Percentiles rank a stretch among this genome's conserved stretches.
Evolutionary conservation across 2,888 invertebrate species (phyloP).

Genomic region (Oasisia sp.): DNA sequence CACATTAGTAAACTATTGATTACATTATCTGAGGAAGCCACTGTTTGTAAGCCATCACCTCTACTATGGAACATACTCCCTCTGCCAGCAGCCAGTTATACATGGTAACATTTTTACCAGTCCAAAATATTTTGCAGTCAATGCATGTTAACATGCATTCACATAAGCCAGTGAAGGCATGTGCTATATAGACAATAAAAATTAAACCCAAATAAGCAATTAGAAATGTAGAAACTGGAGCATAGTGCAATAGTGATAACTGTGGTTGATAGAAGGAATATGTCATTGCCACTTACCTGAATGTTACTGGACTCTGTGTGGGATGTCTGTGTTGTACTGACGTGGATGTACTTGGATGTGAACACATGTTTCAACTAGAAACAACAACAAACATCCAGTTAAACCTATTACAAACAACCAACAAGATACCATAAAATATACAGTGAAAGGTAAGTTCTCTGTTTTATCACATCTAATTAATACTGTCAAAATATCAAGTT

Average conservation of each 20-base stretch:
- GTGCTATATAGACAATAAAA: too few species aligned
- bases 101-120: background rate
- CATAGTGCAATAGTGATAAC: background rate
- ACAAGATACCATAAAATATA: background rate
- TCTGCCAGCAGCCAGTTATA: too few species aligned
- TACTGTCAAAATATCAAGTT: too few species aligned
- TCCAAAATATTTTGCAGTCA: background rate
- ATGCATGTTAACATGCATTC: too few species aligned
- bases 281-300: constrained; percentile 49
- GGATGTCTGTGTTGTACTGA: constrained; percentile 61
- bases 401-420: background rate
- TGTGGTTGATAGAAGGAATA: background rate
- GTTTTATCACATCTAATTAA: too few species aligned
- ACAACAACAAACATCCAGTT: background rate
- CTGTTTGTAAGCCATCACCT: too few species aligned
- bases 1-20: background rate
- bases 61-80: too few species aligned
- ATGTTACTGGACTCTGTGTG: constrained; percentile 62
- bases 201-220: background rate
- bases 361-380: constrained; percentile 60
- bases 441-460: too few species aligned
- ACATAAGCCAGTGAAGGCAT: too few species aligned
- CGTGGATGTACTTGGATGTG: constrained; percentile 59
- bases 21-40: too few species aligned
- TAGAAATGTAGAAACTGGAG: background rate